Evolutionary conservation across 2,113 vertebrate species (phyloP), one percentile per base, ranked within the genome.

Genomic region (Trichechus manatus): DNA sequence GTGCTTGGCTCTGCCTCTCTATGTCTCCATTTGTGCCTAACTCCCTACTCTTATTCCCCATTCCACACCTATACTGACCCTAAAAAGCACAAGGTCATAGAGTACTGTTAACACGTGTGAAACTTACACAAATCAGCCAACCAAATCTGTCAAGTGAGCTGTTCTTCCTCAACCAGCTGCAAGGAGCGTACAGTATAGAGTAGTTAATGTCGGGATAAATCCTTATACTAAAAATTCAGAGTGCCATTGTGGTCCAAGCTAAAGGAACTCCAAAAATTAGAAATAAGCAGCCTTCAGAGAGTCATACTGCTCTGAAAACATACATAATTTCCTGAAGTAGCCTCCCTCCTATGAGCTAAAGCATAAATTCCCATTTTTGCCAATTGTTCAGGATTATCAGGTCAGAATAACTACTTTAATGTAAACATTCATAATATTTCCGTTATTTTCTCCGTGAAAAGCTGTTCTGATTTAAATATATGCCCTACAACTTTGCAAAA

Each of bases 351-450:
- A 70, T 42, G 68, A 96, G 42, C 36, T 64, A 82, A 97, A 82
- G 68, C 42, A 88, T 89, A 89, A 91, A 87, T 74, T 84, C 36
- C 42, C 44, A 72, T 89, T 84, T 97, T 93, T 92, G 36, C 53
- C 94, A 96, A 68, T 59, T 95, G n/a, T 27, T 96, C 68, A 63
- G n/a, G 74, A 77, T 96, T 92, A 88, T 64, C 19, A 9, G 77
- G 75, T 96, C 91, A 97, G 88, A 95, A 61, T 81, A 95, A 94
- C 53, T 59, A 56, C 93, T 87, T 84, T 92, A 87, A 95, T n/a
- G 36, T 82, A 96, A 97, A 88, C 31, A 97, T 87, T 93, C 75
- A 88, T 95, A 95, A 84, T 50, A n/a, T 56, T 95, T 81, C 63
- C 59, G 77, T 92, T 79, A 78, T 83, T 83, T 89, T 92, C 88